Evolutionary conservation across 2,113 vertebrate genomes (phyloP), one percentile per base, ranked within the genome.

Genomic region (Miniopterus natalensis): DNA sequence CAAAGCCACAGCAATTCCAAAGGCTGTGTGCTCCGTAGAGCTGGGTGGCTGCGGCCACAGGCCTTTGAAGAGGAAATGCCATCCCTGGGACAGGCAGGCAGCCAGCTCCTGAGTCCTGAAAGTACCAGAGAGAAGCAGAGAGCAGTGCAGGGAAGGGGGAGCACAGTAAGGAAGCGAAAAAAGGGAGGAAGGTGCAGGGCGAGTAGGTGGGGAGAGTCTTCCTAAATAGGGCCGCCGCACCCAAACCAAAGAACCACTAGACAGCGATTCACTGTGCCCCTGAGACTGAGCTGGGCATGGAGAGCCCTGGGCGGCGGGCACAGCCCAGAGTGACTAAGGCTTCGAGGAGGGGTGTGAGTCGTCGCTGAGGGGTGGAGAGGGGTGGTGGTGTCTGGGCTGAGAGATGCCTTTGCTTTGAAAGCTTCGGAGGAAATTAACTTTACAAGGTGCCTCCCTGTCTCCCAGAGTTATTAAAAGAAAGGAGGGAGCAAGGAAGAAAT

Each of bases 1-100:
- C 61, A 88, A 96, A 97, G 96, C 96, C 96, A 31, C 96, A 97
- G 96, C 59, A 13, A 95, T 96, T 97, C 96, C 86, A 85, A 92
- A 95, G 95, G 84, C 74, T 96, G 89, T 95, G 95, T 88, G 79
- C 94, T 88, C 68, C 29, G 90, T 68, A 79, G 95, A 96, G 96
- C 94, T 97, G 96, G 96, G 96, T 96, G 97, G 97, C 96, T 94
- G 95, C 2, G 27, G 96, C 96, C 96, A 84, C 96, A 95, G 96
- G 83, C 94, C 97, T 97, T 97, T 96, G 96, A 97, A 97, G 97
- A 97, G 97, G 97, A 98, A 98, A 98, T 97, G 96, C 97, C 97
- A 97, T 89, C 96, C 92, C 45, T 53, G 84, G 97, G 92, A 96
- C 97, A 96, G 97, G 96, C 97, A 84, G 93, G 49, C 91, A 40